Base-by-base conservation (phyloP, 2,113 vertebrate species). In the Neodontobutis hainanensis region DNA sequence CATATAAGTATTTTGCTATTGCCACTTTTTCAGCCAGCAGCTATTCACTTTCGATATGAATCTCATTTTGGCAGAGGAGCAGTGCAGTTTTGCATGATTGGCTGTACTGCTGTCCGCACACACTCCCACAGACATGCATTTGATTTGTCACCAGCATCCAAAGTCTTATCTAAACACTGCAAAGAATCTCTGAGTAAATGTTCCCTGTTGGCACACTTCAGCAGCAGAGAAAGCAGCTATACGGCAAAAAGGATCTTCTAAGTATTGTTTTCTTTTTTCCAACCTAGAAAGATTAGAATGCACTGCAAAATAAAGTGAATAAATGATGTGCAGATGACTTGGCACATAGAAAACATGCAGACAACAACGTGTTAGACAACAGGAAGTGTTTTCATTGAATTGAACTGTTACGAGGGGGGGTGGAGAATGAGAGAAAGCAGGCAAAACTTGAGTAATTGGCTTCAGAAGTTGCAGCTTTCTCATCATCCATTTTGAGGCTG, bases 61-160 rank as follows among this genome's bases (percentile, higher is more conserved):
- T 91, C 89, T 90, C 77, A 88, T 90, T 89, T 89, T 87, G 87
- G 81, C 84, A 84, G 78, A 70, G 49, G 80, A 58, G 80, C 70
- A 71, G 70, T 78, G 68, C 80, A 84, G 90, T 86, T 92, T 91
- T 91, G 90, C 90, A 90, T 91, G 88, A 91, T 81, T 85, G 89
- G 87, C 82, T 81, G 79, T 85, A 85, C 82, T 68, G 65, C 81
- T 77, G 72, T 76, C 80, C 64, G 85, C 82, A 85, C 84, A 78
- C 88, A 85, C 84, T 86, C 85, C 85, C 85, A 83, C 83, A 87
- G 82, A 85, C 82, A 81, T 68, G 81, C 86, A 75, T 86, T 76
- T 86, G 77, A 89, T 93, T 92, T 90, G 87, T 91, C 90, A 91
- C 82, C 70, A 77, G 87, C 87, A 88, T 87, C 84, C 87, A 78